Evolutionary conservation across 1,140 invertebrate genomes (phyloP).

Genomic region (Lysiphlebus fabarum): DNA sequence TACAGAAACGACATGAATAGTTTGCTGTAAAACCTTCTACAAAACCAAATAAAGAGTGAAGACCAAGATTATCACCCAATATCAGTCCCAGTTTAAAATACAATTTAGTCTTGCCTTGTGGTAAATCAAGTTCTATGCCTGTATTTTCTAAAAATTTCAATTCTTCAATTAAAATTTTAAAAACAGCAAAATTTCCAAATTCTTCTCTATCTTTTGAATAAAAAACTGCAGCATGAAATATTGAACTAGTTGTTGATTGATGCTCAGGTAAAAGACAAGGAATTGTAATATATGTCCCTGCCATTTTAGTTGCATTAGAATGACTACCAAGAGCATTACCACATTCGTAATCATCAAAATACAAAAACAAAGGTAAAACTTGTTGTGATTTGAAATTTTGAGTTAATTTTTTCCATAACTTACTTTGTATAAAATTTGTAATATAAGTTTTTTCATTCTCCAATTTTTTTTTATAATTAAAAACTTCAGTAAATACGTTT

Average conservation of each 20-base stretch:
- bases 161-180: background rate
- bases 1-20: slow-evolving; percentile 5
- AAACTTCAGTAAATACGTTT: slow-evolving; percentile 11
- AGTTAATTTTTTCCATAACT: slow-evolving; percentile 16
- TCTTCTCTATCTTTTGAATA: background rate
- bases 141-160: background rate
- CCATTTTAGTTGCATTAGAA: background rate
- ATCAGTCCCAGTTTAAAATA: background rate
- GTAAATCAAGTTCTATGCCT: background rate
- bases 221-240: background rate
- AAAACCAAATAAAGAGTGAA: slow-evolving; percentile 1
- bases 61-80: background rate
- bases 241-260: background rate
- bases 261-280: background rate
- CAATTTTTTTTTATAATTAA: slow-evolving; percentile 20
- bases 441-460: slow-evolving; percentile 16
- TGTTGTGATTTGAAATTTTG: no score
- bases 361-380: background rate
- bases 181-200: background rate
- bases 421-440: slow-evolving; percentile 24
- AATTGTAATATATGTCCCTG: background rate
- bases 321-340: background rate
- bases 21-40: slow-evolving; percentile 4
- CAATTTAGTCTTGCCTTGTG: background rate
- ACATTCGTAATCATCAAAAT: background rate